Evolutionary conservation across 2,113 vertebrate species (phyloP).

Genomic region (Nothoprocta pentlandii): DNA sequence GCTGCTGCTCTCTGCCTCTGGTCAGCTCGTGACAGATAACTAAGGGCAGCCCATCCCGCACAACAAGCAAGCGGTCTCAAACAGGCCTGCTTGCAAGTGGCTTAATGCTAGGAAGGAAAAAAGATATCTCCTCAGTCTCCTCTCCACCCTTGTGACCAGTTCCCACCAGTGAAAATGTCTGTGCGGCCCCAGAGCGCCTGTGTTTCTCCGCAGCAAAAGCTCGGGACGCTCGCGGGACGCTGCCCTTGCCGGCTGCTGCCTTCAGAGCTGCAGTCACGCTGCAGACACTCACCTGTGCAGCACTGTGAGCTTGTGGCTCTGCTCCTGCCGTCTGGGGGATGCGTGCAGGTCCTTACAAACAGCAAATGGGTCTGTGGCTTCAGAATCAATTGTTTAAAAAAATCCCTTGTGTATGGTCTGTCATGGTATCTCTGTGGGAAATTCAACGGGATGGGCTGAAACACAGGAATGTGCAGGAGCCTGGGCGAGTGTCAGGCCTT

Average conservation of each 20-base stretch:
- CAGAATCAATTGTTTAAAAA: background rate
- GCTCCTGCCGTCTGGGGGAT: background rate
- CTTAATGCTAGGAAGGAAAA: no score
- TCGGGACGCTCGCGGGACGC: background rate
- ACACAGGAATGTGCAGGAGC: no score
- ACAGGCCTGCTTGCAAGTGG: no score
- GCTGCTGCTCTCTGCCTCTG: background rate
- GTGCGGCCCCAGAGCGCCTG: background rate
- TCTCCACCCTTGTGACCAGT: background rate
- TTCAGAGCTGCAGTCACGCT: background rate
- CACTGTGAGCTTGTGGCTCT: background rate
- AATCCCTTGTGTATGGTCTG: background rate
- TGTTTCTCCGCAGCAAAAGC: background rate
- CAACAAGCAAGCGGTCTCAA: no score
- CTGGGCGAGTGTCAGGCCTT: no score
- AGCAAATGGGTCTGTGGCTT: background rate
- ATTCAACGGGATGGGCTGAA: no score
- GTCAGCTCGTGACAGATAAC: no score
- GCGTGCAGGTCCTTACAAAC: background rate
- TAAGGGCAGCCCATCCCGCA: no score
- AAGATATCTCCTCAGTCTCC: background rate
- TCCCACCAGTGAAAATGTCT: fast-evolving
- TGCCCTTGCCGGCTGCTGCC: fast-evolving
- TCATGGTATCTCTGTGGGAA: no score
- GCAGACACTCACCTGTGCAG: background rate